Evolutionary conservation across 2,113 vertebrate genomes (phyloP).

Genomic region (Muntiacus reevesi): DNA sequence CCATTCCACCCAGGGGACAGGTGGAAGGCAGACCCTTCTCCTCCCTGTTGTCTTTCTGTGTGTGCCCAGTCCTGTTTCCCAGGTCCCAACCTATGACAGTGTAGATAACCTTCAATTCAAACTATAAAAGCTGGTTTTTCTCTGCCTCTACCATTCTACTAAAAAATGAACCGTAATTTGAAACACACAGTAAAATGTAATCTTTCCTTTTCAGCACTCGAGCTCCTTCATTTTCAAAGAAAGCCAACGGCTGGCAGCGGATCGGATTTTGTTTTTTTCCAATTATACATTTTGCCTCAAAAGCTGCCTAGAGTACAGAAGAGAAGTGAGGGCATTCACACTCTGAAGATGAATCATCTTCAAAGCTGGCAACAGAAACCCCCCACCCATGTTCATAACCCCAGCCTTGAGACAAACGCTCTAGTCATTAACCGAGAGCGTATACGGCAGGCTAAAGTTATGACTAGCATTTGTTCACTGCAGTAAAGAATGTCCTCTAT

Average conservation of each 20-base stretch:
- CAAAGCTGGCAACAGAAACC: constrained; percentile 51
- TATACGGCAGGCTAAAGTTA: constrained; percentile 72
- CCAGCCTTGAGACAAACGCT: constrained; percentile 66
- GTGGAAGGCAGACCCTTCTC: background rate
- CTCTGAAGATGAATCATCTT: constrained; percentile 47
- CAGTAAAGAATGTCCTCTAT: constrained; percentile 83
- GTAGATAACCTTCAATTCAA: constrained; percentile 8
- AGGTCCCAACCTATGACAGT: background rate
- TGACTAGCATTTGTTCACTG: constrained; percentile 59
- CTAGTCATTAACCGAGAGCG: constrained; percentile 66
- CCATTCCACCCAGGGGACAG: background rate
- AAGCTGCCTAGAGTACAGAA: constrained; percentile 48
- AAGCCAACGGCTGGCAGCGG: constrained; percentile 7
- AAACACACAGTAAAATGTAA: constrained; percentile 38
- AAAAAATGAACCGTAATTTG: constrained; percentile 63
- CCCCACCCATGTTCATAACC: constrained; percentile 32
- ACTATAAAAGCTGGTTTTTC: constrained; percentile 44
- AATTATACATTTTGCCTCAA: constrained; percentile 57
- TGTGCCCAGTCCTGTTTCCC: background rate
- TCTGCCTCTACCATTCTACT: constrained; percentile 44
- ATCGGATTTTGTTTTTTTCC: constrained; percentile 52
- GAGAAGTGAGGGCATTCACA: background rate
- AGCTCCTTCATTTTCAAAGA: constrained; percentile 55
- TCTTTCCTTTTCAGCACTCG: constrained; percentile 47
- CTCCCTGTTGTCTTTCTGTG: background rate